phyloP scores from a whole-genome alignment of 2,888 invertebrate species.

The Eupithecia abbreviata region DNA sequence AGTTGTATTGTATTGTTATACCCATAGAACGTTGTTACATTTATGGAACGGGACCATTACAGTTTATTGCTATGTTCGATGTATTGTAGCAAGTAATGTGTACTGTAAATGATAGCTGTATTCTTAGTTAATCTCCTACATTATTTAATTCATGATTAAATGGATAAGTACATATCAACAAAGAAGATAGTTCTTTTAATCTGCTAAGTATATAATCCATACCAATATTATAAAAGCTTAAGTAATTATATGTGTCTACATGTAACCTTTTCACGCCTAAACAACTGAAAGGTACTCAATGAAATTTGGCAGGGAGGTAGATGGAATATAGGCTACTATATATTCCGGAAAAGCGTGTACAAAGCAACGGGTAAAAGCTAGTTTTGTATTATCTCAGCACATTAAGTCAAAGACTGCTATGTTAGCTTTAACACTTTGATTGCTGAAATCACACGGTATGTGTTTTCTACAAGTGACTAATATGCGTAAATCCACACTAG shows the following conservation, averaged over 20 bases:
- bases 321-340: neutral
- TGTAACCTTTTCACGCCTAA: neutral
- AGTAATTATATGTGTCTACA: neutral
- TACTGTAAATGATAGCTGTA: neutral
- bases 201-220: neutral
- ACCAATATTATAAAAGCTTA: neutral
- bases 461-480: too few relatives aligned
- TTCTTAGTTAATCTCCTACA: neutral
- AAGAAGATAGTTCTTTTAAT: neutral
- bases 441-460: too few relatives aligned
- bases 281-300: neutral
- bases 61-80: slow-evolving; percentile 11
- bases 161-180: neutral
- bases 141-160: neutral
- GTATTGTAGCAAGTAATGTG: neutral
- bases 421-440: too few relatives aligned
- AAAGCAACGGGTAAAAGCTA: neutral
- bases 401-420: slow-evolving; percentile 20
- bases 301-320: neutral
- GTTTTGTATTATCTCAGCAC: slow-evolving; percentile 2
- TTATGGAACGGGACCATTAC: neutral
- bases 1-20: neutral
- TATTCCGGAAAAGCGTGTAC: neutral
- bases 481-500: too few relatives aligned
- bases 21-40: neutral